Evolutionary conservation across 64 coral and sea anemone species (phyloP).

Genomic region (Stylophora pistillata): DNA sequence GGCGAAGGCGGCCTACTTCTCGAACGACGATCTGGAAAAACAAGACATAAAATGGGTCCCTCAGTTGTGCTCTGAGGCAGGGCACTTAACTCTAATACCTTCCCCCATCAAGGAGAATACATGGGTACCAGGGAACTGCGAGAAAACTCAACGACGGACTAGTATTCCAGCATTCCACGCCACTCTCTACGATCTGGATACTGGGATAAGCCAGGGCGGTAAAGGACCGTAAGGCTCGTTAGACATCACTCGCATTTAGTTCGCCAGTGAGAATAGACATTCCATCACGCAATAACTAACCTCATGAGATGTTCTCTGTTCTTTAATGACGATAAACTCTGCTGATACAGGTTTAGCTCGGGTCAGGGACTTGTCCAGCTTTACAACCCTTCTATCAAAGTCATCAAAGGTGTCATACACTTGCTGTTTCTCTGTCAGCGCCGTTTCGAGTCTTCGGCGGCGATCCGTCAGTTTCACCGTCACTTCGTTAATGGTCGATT

Average conservation of each 20-base stretch:
- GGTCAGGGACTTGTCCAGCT: constrained; percentile 69
- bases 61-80: no score
- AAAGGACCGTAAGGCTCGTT: no score
- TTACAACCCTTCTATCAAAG: constrained; percentile 65
- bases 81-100: no score
- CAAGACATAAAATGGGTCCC: no score
- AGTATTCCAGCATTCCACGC: no score
- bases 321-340: constrained; percentile 80
- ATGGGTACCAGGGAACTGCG: no score
- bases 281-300: constrained; percentile 4
- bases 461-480: constrained; percentile 80
- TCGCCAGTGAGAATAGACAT: no score
- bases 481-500: constrained; percentile 79
- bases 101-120: no score
- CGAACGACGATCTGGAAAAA: constrained; percentile 66
- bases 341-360: constrained; percentile 87
- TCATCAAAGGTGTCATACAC: constrained; percentile 79
- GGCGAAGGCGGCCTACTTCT: constrained; percentile 70
- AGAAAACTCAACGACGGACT: no score
- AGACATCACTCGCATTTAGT: no score
- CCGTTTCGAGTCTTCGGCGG: constrained; percentile 83
- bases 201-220: no score
- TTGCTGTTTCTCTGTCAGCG: constrained; percentile 82
- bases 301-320: constrained; percentile 75
- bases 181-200: no score